Conservation (phyloP, 2,888 invertebrate genomes). For the Coelopa pilipes region DNA sequence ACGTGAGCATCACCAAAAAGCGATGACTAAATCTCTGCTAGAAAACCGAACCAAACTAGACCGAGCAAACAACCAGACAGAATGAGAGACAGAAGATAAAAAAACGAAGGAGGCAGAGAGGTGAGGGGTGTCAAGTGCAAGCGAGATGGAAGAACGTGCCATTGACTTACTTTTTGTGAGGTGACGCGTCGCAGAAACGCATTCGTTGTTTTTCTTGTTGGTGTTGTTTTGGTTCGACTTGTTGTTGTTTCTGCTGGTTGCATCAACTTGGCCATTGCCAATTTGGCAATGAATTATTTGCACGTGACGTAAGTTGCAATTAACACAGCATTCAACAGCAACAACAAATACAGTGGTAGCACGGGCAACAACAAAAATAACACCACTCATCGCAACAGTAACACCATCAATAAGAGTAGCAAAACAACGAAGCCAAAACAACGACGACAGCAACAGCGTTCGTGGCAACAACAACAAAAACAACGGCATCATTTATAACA, state of each 20-base stretch:
- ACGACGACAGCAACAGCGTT: conserved; percentile 22
- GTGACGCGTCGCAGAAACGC: conserved; percentile 32
- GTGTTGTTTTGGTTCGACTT: conserved; percentile 29
- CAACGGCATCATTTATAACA: conserved; percentile 15
- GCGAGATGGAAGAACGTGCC: conserved; percentile 42
- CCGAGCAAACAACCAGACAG: background rate
- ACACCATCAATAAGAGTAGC: background rate
- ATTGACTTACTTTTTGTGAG: conserved; percentile 51
- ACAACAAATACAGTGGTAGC: conserved; percentile 24
- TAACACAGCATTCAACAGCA: conserved; percentile 27
- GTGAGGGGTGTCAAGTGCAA: no score
- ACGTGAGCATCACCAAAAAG: background rate
- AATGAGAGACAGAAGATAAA: background rate
- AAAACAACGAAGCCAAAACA: background rate
- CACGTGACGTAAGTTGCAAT: conserved; percentile 34
- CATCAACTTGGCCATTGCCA: conserved; percentile 31
- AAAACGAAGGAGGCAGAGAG: no score
- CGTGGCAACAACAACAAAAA: conserved; percentile 26
- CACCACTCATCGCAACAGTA: background rate
- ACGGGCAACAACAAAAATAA: background rate
- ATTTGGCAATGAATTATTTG: conserved; percentile 41
- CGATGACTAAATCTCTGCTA: background rate
- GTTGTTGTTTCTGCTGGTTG: conserved; percentile 1
- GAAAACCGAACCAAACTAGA: background rate
- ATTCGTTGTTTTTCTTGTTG: no score